A percentile compares a stretch with the other conserved stretches of the same genome.
Conservation (phyloP, 2,888 invertebrate species). For the Cosmia pyralina region DNA sequence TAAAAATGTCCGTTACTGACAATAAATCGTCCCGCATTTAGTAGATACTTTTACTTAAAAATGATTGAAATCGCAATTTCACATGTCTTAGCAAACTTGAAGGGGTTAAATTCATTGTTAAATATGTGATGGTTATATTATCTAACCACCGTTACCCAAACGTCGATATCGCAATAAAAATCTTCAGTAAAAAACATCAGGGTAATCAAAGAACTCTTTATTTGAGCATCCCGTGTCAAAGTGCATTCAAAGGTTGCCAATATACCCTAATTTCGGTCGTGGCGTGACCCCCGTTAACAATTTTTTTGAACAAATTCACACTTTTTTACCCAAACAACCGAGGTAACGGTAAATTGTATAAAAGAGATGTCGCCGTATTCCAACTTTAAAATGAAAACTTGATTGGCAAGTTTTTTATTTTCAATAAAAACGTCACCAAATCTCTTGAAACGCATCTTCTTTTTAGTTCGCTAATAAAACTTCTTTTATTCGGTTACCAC, state of each 20-base stretch:
- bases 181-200: slow-evolving; percentile 79
- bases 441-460: slow-evolving; percentile 83
- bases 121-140: slow-evolving; percentile 79
- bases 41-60: slow-evolving; percentile 29
- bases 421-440: slow-evolving; percentile 77
- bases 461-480: slow-evolving; percentile 77
- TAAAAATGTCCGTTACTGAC: not conserved
- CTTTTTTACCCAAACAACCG: slow-evolving; percentile 80
- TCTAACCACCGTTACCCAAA: slow-evolving; percentile 85
- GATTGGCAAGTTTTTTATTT: slow-evolving; percentile 86
- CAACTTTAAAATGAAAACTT: slow-evolving; percentile 88
- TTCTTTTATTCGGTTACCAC: slow-evolving; percentile 75
- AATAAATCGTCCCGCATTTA: slow-evolving; percentile 30
- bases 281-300: slow-evolving; percentile 89
- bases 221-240: slow-evolving; percentile 86
- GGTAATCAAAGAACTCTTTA: slow-evolving; percentile 85
- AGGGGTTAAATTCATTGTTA: slow-evolving; percentile 79
- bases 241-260: slow-evolving; percentile 88
- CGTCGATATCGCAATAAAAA: slow-evolving; percentile 86
- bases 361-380: slow-evolving; percentile 83
- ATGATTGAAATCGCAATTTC: slow-evolving; percentile 76
- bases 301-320: slow-evolving; percentile 84
- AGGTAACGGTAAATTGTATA: slow-evolving; percentile 84
- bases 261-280: slow-evolving; percentile 88
- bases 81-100: slow-evolving; percentile 81